Conservation (phyloP, 2,888 invertebrate species). For the Agelastica alni region DNA sequence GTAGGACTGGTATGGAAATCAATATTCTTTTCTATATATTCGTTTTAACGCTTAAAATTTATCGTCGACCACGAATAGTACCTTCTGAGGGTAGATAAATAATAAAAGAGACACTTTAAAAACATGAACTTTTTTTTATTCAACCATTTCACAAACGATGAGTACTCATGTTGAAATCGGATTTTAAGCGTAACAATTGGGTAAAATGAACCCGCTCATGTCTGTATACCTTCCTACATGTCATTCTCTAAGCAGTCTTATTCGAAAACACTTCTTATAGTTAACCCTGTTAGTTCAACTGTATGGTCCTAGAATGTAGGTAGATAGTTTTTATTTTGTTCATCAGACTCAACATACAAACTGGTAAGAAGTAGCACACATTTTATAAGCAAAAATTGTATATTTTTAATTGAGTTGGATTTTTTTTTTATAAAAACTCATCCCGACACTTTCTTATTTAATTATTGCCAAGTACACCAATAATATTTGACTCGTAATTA, state of each 20-base stretch:
- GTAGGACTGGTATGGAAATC: too few relatives aligned
- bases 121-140: slow-evolving; percentile 55
- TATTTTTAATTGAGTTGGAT: too few relatives aligned
- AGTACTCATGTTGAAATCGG: slow-evolving; percentile 55
- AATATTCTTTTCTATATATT: too few relatives aligned
- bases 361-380: too few relatives aligned
- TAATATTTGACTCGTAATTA: too few relatives aligned
- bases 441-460: too few relatives aligned
- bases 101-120: slow-evolving; percentile 40
- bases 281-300: slow-evolving; percentile 55
- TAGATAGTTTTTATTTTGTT: slow-evolving; percentile 6
- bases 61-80: too few relatives aligned
- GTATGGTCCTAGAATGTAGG: slow-evolving; percentile 48
- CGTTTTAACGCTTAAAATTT: too few relatives aligned
- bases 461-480: too few relatives aligned
- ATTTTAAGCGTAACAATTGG: slow-evolving; percentile 55
- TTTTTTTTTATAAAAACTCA: too few relatives aligned
- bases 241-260: slow-evolving; percentile 55
- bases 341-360: slow-evolving; percentile 22
- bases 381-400: too few relatives aligned
- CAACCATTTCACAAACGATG: slow-evolving; percentile 56
- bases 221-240: slow-evolving; percentile 53
- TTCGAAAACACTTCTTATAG: slow-evolving; percentile 51
- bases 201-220: slow-evolving; percentile 41
- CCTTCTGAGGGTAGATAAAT: too few relatives aligned